Percentiles rank a stretch among this genome's conserved stretches.
phyloP scores from a whole-genome alignment of 2,888 invertebrate species.

The Steinernema hermaphroditum region DNA sequence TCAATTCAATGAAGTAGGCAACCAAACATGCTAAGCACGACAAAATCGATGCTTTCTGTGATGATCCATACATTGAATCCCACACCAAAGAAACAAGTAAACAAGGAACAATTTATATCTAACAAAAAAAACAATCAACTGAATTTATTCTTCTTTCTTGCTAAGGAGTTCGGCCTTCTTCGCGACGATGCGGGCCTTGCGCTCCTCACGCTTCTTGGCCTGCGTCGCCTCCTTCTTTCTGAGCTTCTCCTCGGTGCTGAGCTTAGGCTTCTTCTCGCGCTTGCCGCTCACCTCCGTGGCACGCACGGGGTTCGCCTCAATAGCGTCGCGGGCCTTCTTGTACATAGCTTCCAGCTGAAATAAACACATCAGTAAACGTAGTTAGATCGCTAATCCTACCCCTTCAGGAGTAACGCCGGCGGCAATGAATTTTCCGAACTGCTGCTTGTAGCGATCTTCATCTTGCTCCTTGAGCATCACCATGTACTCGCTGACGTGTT shows the following conservation, averaged over 20 bases:
- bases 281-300: no score
- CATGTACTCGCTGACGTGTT: constrained; percentile 96
- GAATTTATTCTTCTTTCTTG: constrained; percentile 49
- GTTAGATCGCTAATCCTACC: neutral
- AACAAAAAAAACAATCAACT: neutral
- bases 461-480: constrained; percentile 81
- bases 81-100: neutral
- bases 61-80: no score
- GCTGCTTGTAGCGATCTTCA: constrained; percentile 89
- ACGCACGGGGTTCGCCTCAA: constrained; percentile 80
- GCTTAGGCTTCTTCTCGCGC: no score
- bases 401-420: constrained; percentile 82
- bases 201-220: constrained; percentile 85
- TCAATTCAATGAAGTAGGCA: no score
- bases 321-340: constrained; percentile 90
- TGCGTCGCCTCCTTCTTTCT: constrained; percentile 74
- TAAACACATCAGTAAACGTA: neutral
- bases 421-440: constrained; percentile 91
- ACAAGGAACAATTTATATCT: neutral
- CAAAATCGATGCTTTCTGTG: no score
- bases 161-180: constrained; percentile 85
- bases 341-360: constrained; percentile 85
- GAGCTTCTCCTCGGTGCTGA: constrained; percentile 44
- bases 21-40: no score
- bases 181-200: constrained; percentile 87